Evolutionary conservation across 2,113 vertebrate species (phyloP).

Genomic region (Dasyornis broadbenti): DNA sequence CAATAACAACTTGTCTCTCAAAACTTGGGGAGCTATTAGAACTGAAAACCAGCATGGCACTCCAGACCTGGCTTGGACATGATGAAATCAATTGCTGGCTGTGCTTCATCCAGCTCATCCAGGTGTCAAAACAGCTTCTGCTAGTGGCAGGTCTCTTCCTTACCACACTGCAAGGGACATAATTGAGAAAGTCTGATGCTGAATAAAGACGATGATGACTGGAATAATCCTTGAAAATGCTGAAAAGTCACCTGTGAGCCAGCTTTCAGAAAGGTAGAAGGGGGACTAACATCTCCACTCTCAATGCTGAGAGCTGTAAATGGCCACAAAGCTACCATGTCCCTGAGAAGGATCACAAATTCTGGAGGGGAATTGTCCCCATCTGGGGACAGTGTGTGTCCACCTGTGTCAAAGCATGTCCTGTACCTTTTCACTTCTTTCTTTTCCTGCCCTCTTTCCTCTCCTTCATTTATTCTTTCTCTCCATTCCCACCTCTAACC

Average conservation of each 20-base stretch:
- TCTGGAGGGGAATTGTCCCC: not conserved
- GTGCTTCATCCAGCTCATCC: not conserved
- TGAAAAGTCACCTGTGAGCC: not conserved
- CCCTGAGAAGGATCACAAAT: not conserved
- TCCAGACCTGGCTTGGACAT: not conserved
- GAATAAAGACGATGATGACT: not conserved
- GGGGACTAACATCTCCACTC: not conserved
- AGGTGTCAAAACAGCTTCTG: not conserved
- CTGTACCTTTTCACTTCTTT: not conserved
- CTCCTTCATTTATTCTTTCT: not conserved
- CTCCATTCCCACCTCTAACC: not conserved
- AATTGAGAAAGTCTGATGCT: not conserved
- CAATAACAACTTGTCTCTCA: not conserved
- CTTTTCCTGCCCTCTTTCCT: not conserved
- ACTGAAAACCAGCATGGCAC: not conserved
- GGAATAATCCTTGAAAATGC: not conserved
- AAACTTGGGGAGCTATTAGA: not conserved
- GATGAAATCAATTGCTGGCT: not conserved
- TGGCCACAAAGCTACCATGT: rapidly evolving
- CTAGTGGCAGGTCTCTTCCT: not conserved
- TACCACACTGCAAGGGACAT: not conserved
- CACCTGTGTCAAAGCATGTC: not conserved
- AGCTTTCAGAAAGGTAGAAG: not conserved
- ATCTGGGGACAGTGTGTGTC: not conserved
- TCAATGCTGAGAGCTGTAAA: rapidly evolving